phyloP scores from a whole-genome alignment of 2,888 invertebrate species.

The Spodoptera exigua region DNA sequence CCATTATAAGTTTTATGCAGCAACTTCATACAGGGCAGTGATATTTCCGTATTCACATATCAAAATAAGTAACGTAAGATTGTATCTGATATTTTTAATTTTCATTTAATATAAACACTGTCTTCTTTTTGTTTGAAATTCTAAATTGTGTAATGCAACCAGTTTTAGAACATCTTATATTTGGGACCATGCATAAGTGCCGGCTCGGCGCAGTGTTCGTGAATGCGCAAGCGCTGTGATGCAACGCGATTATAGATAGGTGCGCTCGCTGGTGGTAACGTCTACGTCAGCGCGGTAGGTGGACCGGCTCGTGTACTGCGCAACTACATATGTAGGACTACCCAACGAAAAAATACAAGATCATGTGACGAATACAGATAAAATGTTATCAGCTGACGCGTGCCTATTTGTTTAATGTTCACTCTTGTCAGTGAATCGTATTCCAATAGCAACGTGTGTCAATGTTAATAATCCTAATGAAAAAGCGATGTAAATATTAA shows the following conservation, averaged over 20 bases:
- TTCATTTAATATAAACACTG: no score
- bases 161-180: no score
- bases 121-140: no score
- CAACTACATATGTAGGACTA: conserved; percentile 33
- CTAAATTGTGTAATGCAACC: no score
- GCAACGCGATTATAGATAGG: conserved; percentile 59
- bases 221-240: conserved; percentile 60
- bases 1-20: conserved; percentile 55
- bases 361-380: conserved; percentile 60
- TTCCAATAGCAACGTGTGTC: conserved; percentile 12
- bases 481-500: no score
- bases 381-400: conserved; percentile 61
- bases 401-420: conserved; percentile 55
- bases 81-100: no score
- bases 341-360: conserved; percentile 23
- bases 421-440: conserved; percentile 43
- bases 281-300: conserved; percentile 61
- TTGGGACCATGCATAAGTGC: no score
- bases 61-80: not conserved
- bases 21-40: conserved; percentile 46
- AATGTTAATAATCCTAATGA: no score
- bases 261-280: conserved; percentile 38
- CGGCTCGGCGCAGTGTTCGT: conserved; percentile 14
- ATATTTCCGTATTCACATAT: conserved; percentile 56
- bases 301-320: conserved; percentile 34